phyloP scores from a whole-genome alignment of 2,888 invertebrate species.

The Ormia ochracea region DNA sequence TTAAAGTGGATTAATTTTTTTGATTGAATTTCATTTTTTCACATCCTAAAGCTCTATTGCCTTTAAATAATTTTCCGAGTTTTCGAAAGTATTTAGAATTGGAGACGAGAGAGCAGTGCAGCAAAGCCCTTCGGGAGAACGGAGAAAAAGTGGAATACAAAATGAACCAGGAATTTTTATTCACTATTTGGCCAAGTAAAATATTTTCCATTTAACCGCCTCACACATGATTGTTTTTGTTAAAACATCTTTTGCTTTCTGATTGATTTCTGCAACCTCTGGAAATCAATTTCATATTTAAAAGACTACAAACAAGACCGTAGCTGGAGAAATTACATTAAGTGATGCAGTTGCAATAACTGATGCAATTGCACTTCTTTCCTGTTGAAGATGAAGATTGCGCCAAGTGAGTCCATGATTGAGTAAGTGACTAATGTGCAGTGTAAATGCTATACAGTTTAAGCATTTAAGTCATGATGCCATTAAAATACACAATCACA shows the following conservation, averaged over 20 bases:
- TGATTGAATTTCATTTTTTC: too few species aligned
- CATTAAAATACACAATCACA: constrained; percentile 27
- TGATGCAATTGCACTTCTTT: background rate
- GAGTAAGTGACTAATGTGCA: constrained; percentile 34
- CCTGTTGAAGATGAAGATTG: constrained; percentile 3
- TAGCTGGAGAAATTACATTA: background rate
- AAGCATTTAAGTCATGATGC: constrained; percentile 49
- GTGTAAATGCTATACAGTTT: constrained; percentile 37
- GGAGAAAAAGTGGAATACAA: too few species aligned
- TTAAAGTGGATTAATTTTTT: too few species aligned
- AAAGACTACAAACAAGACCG: background rate
- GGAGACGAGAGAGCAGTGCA: too few species aligned
- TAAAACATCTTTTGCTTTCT: constrained; percentile 28
- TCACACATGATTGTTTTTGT: too few species aligned
- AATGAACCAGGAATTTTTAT: too few species aligned
- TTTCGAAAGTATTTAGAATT: too few species aligned
- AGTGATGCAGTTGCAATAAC: background rate
- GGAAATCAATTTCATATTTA: constrained; percentile 34
- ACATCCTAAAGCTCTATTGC: too few species aligned
- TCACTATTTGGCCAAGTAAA: too few species aligned
- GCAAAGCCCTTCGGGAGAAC: too few species aligned
- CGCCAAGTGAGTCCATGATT: constrained; percentile 43
- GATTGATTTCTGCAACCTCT: constrained; percentile 43
- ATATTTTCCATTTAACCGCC: too few species aligned
- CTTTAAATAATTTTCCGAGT: too few species aligned